Evolutionary conservation across 2,113 vertebrate species (phyloP).

Genomic region (Mormyrus iriodes): DNA sequence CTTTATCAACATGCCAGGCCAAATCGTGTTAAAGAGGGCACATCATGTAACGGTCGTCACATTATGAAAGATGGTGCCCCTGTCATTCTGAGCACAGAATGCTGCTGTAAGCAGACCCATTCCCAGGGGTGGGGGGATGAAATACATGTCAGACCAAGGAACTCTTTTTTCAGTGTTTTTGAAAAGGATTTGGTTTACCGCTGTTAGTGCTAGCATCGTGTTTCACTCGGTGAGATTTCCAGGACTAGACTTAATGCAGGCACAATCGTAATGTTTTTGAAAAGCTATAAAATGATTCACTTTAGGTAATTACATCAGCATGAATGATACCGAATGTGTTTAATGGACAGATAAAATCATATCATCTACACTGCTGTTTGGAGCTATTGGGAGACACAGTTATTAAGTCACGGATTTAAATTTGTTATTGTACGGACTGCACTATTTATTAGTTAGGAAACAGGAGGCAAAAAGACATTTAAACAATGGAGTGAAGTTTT

Average conservation of each 20-base stretch:
- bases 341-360: background rate
- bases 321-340: background rate
- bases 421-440: background rate
- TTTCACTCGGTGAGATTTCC: background rate
- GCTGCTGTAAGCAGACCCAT: background rate
- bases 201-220: background rate
- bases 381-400: background rate
- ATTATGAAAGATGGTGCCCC: background rate
- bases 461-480: background rate
- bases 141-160: background rate
- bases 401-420: background rate
- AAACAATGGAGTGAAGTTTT: background rate
- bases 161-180: background rate
- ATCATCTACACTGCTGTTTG: background rate
- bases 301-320: slow-evolving; percentile 8
- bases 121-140: background rate
- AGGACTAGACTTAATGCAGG: background rate
- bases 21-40: background rate
- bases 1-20: background rate
- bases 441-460: background rate
- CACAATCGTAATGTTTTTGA: background rate
- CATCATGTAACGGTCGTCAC: background rate
- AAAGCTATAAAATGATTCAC: background rate
- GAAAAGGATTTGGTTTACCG: background rate
- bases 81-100: background rate